Base-by-base conservation (phyloP, 2,888 invertebrate species). In the Rosalia funebris region DNA sequence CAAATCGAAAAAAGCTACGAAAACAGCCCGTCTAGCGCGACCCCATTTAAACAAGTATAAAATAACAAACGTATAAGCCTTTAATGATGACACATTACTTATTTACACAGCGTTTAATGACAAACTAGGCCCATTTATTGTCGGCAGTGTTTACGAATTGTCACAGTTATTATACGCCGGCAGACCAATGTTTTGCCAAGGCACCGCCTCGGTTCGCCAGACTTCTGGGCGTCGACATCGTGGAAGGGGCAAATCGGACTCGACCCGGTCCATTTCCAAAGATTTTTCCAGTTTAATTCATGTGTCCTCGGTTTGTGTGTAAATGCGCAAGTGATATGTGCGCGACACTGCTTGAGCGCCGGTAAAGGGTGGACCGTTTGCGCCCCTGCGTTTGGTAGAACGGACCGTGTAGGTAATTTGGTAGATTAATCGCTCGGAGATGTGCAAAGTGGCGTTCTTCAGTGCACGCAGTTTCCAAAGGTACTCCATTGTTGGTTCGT, bases 41-140 rank as follows among this genome's bases (percentile, higher is more conserved):
- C 60, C 69, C 69, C 71, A 71, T 73, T 75, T 72, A 72, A 71
- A 66, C 63, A 68, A 72, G 68, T 67, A 67, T 72, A 73, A 62
- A 76, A 75, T 69, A 78, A 77, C 77, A 77, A 72, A 72, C 66
- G 62, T 65, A 64, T 77, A 77, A 76, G 71, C 77, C 75, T 75
- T 76, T 79, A 79, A 79, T 76, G 78, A 77, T 78, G 79, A 78
- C 76, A 76, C 76, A 79, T 77, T 69, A 74, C 77, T 74, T 76
- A 76, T 77, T 78, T 79, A 77, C 68, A 64, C 61, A 70, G 71
- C 62, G 56, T 70, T 72, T 74, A 75, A 77, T 72, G 75, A 73
- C 75, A 72, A 71, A 70, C 72, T 74, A 71, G 74, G 70, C 71
- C 72, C 71, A 75, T 78, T 77, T 76, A 77, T 75, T 73, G 74